These are phyloP conservation scores for Neoarius graeffei DNA, from an alignment of 2,113 vertebrate species.

Conservation along the genomic window DNA sequence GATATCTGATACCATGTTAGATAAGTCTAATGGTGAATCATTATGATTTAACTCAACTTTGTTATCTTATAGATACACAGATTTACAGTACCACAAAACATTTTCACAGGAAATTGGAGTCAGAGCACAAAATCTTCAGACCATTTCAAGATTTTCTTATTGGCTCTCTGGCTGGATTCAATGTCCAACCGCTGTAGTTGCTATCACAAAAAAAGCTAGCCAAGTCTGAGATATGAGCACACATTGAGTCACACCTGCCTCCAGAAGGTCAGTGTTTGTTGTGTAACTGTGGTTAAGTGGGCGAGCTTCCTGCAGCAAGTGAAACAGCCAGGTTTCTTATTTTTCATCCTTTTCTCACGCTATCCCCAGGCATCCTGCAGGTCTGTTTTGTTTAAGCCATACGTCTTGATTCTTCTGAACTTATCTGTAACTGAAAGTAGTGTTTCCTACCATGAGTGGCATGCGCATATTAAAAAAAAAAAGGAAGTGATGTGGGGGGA, in stretches of 20 bases:
- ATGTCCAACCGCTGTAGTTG: not conserved
- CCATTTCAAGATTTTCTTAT: not conserved
- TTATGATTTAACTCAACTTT: not conserved
- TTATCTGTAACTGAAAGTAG: slow-evolving; percentile 11
- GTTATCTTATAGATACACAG: not conserved
- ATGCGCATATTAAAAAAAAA: slow-evolving; percentile 28
- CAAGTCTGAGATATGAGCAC: not conserved
- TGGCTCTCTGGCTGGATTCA: not conserved
- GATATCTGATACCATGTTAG: not conserved
- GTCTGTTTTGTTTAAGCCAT: slow-evolving; percentile 10
- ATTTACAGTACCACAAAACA: not conserved
- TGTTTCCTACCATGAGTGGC: slow-evolving; percentile 12
- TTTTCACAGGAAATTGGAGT: not conserved
- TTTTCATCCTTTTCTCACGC: not conserved
- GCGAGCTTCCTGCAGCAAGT: not conserved
- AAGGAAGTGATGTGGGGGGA: slow-evolving; percentile 52
- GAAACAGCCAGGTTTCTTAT: not conserved
- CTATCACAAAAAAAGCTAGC: not conserved
- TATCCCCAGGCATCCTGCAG: not conserved
- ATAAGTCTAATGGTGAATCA: too few relatives aligned
- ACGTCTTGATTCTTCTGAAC: not conserved
- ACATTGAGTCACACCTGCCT: not conserved
- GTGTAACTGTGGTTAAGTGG: not conserved
- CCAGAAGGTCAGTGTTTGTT: not conserved
- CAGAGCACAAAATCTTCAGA: not conserved